A percentile compares a stretch with the other conserved stretches of the same genome.
phyloP scores from a whole-genome alignment of 2,113 vertebrate species.

The Pseudois nayaur region DNA sequence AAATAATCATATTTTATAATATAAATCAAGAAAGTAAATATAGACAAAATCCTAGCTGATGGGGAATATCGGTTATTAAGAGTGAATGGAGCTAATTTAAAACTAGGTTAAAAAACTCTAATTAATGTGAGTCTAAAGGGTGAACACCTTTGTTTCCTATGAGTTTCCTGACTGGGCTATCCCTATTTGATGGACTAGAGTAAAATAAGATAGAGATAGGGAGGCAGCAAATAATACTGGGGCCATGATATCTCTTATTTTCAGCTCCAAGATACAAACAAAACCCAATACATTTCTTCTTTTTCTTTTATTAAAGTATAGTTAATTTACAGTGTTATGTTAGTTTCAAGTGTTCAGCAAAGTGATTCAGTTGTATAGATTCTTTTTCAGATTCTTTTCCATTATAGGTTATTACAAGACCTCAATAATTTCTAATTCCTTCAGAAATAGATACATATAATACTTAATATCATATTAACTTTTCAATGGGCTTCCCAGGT shows the following conservation, averaged over 20 bases:
- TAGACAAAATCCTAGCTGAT: neutral
- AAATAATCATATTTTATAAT: neutral
- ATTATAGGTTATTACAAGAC: neutral
- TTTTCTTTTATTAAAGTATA: neutral
- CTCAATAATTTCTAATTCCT: neutral
- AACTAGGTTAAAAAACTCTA: neutral
- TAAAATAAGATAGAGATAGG: neutral
- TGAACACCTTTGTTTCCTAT: neutral
- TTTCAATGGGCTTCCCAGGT: neutral
- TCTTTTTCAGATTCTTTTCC: neutral
- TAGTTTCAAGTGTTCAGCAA: neutral
- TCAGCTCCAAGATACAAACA: neutral
- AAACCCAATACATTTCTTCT: neutral
- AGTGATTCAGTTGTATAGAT: neutral
- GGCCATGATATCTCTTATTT: neutral
- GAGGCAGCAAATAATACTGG: neutral
- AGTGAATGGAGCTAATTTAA: neutral
- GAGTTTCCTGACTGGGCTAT: neutral
- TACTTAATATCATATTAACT: neutral
- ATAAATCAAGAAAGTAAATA: neutral
- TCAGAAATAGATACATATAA: neutral
- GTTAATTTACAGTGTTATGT: neutral
- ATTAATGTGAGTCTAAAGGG: neutral
- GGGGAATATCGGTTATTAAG: neutral
- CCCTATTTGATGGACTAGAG: neutral